Base-by-base conservation (phyloP, 2,113 vertebrate genomes). In the Paramormyrops kingsleyae region DNA sequence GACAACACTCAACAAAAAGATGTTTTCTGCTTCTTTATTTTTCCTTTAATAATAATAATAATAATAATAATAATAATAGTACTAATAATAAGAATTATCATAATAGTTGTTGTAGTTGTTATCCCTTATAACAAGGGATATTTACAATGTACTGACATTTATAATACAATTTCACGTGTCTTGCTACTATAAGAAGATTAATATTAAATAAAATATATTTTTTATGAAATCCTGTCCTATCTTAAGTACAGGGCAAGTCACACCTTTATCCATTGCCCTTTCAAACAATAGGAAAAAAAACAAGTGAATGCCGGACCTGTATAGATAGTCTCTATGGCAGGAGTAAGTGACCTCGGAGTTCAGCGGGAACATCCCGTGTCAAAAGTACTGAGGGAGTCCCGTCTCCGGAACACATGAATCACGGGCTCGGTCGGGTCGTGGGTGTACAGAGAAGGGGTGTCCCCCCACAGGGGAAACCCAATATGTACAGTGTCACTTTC, bases 381-480 rank as follows among this genome's bases (percentile, higher is more conserved):
- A 21, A 88, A 66, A 90, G 89, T 90, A 70, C 53, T 44, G 15
- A 87, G 52, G 83, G 90, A 83, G 77, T 66, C 62, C 86, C 86
- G 49, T 50, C 66, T 66, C 50, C 84, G 92, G 89, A 92, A 91
- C 53, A 49, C 89, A 24, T 93, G 91, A 92, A 77, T 93, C 92
- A 93, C 42, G 9, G 77, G 62, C 83, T 85, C 84, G 89, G 90
- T 88, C 90, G 87, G 27, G n/a, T 89, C 90, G 93, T 93, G 93
- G 52, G 94, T 89, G 84, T 31, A 66, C 39, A 93, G 86, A 94
- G 92, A 91, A 83, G 93, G 95, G 89, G 93, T 93, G 93, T 95
- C 94, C 95, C 85, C 95, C 94, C 93, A 86, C 90, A 91, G 93
- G 94, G 95, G 92, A 91, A 92, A 52, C 92, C 90, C 90, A 74